These are phyloP conservation scores for Pterostichus madidus DNA, from an alignment of 2,888 invertebrate species.

Conservation along the genomic window DNA sequence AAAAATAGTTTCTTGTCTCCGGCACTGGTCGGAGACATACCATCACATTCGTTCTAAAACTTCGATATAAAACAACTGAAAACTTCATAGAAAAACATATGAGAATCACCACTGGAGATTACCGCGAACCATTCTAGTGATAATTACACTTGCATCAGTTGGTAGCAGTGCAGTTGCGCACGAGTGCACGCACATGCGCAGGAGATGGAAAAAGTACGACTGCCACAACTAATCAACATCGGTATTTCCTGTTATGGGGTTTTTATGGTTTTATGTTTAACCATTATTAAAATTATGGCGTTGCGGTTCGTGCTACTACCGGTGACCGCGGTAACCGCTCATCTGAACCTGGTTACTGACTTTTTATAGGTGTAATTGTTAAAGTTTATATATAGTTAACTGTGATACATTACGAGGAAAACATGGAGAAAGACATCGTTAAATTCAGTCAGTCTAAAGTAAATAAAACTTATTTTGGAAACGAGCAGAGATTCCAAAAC, in stretches of 20 bases:
- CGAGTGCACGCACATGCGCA: slow-evolving; percentile 4
- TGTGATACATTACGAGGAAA: background rate
- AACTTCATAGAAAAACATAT: slow-evolving; percentile 9
- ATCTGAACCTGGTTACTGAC: background rate
- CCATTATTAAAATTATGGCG: slow-evolving; percentile 28
- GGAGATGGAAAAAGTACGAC: background rate
- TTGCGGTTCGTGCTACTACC: background rate
- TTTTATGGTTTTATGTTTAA: slow-evolving; percentile 27
- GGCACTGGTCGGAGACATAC: background rate
- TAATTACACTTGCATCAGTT: slow-evolving; percentile 33
- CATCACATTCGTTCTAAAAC: slow-evolving; percentile 10
- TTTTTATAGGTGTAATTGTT: slow-evolving; percentile 21
- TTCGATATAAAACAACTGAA: background rate
- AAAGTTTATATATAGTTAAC: background rate
- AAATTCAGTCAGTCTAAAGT: no score
- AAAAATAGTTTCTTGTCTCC: no score
- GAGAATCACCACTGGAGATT: slow-evolving; percentile 13
- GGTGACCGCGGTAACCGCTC: no score
- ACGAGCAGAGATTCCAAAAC: no score
- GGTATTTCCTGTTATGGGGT: slow-evolving; percentile 31
- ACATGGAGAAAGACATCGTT: no score
- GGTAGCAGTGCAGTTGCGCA: slow-evolving; percentile 38
- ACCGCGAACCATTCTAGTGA: slow-evolving; percentile 28
- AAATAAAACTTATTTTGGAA: no score
- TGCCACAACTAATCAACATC: slow-evolving; percentile 24